Evolutionary conservation across 2,797 vertebrate genomes (phyloP).

Genomic region (Diplodus sargus): DNA sequence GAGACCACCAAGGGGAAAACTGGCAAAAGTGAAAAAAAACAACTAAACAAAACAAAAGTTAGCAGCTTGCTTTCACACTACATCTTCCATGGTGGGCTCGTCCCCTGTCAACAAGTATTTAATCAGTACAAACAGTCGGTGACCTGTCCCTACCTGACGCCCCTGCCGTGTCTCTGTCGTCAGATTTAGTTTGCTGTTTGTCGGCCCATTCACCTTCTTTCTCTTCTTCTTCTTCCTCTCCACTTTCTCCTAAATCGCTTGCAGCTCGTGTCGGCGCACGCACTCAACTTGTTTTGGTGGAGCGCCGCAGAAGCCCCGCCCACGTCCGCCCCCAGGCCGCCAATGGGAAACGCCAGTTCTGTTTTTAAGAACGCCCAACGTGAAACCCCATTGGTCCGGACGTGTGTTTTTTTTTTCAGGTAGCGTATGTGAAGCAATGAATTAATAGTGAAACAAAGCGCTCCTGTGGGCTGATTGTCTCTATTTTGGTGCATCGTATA

Average conservation of each 20-base stretch:
- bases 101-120: neutral
- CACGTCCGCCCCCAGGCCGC: neutral
- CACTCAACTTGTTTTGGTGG: conserved; percentile 72
- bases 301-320: conserved; percentile 55
- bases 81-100: neutral
- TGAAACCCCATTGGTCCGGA: conserved; percentile 48
- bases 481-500: neutral
- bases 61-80: neutral
- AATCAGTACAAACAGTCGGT: neutral
- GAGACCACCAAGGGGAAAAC: neutral
- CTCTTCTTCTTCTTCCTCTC: neutral
- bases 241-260: neutral
- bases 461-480: neutral
- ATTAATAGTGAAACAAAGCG: neutral
- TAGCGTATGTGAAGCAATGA: neutral
- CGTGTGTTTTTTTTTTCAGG: neutral
- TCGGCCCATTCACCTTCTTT: conserved; percentile 54
- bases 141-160: conserved; percentile 58
- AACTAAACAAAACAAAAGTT: neutral
- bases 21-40: neutral
- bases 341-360: conserved; percentile 39
- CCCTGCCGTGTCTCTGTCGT: conserved; percentile 18
- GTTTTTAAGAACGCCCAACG: accelerated
- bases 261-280: conserved; percentile 48
- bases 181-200: neutral